Conservation (phyloP, 2,113 vertebrate species). For the Lamprotornis superbus region DNA sequence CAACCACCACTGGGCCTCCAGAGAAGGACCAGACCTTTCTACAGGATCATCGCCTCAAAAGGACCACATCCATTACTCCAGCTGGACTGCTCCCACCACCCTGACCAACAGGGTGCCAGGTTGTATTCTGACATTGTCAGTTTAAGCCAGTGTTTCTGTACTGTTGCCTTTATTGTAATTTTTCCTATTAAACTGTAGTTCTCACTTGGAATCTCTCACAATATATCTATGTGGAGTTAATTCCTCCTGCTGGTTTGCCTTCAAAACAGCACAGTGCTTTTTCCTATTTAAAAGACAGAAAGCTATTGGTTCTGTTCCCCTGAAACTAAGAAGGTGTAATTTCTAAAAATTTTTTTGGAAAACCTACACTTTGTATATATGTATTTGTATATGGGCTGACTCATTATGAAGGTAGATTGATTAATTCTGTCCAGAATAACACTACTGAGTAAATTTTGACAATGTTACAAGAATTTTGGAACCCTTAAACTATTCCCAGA, state of each 20-base stretch:
- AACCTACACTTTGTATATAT: background rate
- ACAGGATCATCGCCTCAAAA: rapidly evolving
- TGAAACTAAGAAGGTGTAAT: background rate
- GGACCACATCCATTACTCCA: background rate
- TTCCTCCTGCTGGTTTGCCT: background rate
- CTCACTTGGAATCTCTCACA: background rate
- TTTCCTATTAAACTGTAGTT: background rate
- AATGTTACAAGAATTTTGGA: background rate
- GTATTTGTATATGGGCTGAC: background rate
- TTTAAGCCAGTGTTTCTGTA: background rate
- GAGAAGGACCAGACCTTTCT: background rate
- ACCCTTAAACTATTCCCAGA: background rate
- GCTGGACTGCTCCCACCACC: rapidly evolving
- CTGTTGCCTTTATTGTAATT: background rate
- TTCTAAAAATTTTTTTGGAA: background rate
- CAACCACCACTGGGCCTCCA: background rate
- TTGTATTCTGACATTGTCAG: background rate
- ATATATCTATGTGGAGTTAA: background rate
- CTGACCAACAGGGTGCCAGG: background rate
- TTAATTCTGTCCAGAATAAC: background rate
- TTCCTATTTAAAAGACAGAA: background rate
- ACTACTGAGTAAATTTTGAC: background rate
- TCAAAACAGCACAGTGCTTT: background rate
- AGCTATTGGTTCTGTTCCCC: background rate
- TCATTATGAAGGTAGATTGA: background rate